Evolutionary conservation across 2,797 vertebrate species (phyloP).

Genomic region (Merluccius polli): DNA sequence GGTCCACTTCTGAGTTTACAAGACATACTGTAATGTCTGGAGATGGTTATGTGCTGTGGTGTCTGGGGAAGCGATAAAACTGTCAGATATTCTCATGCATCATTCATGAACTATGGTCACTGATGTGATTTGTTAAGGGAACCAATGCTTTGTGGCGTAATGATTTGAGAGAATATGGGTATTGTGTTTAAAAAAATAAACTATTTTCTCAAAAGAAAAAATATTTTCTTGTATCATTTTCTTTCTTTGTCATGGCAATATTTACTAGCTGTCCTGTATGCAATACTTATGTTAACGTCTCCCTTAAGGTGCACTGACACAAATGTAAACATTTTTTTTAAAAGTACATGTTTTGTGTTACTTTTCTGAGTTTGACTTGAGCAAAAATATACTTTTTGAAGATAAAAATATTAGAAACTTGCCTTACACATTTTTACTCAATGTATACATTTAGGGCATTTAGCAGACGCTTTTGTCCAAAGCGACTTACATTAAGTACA

Average conservation of each 20-base stretch:
- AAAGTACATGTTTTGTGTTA: too few species aligned
- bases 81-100: slow-evolving; percentile 39
- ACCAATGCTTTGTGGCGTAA: slow-evolving; percentile 57
- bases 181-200: slow-evolving; percentile 72
- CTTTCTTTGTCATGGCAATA: background rate
- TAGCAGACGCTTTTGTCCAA: too few species aligned
- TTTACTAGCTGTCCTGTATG: background rate
- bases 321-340: too few species aligned
- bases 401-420: background rate
- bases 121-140: slow-evolving; percentile 53
- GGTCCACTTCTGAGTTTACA: slow-evolving; percentile 52
- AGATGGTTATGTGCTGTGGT: slow-evolving; percentile 5
- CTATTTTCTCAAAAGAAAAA: slow-evolving; percentile 77
- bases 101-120: slow-evolving; percentile 48
- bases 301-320: too few species aligned
- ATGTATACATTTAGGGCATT: too few species aligned
- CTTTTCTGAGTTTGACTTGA: background rate
- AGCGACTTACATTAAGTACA: too few species aligned
- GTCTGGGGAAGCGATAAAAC: slow-evolving; percentile 9
- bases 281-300: background rate
- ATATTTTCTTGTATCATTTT: background rate
- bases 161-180: slow-evolving; percentile 65
- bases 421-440: background rate
- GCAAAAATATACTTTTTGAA: background rate
- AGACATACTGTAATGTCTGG: slow-evolving; percentile 14